Conservation (phyloP, 2,888 invertebrate species). For the Ptychoptera contaminata region DNA sequence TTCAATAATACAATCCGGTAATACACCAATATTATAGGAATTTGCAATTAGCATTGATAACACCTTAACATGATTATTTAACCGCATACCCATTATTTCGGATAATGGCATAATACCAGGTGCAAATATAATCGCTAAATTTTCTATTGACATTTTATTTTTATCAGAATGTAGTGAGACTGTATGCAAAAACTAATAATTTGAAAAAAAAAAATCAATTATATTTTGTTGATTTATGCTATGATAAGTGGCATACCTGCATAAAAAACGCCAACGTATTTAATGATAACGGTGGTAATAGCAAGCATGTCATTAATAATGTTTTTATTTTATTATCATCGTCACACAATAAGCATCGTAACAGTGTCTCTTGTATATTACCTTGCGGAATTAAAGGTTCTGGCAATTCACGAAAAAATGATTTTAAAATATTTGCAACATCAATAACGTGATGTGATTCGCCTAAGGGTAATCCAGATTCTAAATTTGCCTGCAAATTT, state of each 20-base stretch:
- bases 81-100: constrained; percentile 45
- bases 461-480: constrained; percentile 52
- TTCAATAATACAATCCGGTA: constrained; percentile 44
- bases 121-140: constrained; percentile 70
- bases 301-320: constrained; percentile 46
- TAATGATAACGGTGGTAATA: constrained; percentile 61
- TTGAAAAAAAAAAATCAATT: neutral
- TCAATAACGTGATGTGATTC: constrained; percentile 66
- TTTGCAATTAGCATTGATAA: constrained; percentile 65
- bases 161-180: constrained; percentile 47
- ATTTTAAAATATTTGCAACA: constrained; percentile 70
- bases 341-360: constrained; percentile 46
- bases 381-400: constrained; percentile 60
- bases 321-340: constrained; percentile 39
- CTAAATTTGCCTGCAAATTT: constrained; percentile 42
- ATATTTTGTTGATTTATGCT: no score
- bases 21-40: constrained; percentile 53
- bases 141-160: constrained; percentile 73
- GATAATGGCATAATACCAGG: constrained; percentile 74
- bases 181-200: constrained; percentile 16
- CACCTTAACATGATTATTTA: constrained; percentile 53
- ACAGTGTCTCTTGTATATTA: constrained; percentile 54
- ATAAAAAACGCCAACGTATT: constrained; percentile 68
- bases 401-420: constrained; percentile 70
- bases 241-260: no score